phyloP scores from a whole-genome alignment of 2,797 vertebrate species.

The Falco columbarius region DNA sequence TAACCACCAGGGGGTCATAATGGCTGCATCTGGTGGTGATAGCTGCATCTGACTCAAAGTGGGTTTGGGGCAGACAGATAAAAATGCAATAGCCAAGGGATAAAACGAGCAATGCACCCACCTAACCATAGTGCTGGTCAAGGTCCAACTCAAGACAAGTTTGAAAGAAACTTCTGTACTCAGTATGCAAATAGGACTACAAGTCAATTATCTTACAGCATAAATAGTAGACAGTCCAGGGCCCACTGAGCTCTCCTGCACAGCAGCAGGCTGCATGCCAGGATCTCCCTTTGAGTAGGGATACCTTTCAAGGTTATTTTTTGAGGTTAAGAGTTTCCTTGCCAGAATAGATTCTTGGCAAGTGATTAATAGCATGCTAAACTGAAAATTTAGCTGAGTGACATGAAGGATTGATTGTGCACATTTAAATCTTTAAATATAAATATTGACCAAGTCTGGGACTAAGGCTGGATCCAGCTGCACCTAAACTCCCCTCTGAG shows the following conservation, averaged over 20 bases:
- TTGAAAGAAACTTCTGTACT: not conserved
- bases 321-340: not conserved
- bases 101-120: not conserved
- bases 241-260: too few species aligned
- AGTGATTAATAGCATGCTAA: not conserved
- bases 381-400: not conserved
- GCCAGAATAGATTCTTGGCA: not conserved
- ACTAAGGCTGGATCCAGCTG: too few species aligned
- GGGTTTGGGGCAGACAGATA: not conserved
- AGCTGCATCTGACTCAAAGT: not conserved
- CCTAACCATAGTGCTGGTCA: not conserved
- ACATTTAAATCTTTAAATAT: not conserved
- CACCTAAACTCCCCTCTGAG: too few species aligned
- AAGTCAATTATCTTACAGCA: too few species aligned
- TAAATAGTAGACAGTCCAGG: too few species aligned
- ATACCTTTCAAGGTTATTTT: not conserved
- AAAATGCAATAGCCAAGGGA: not conserved
- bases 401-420: not conserved
- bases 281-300: not conserved
- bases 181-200: too few species aligned
- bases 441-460: too few species aligned
- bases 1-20: not conserved
- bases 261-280: not conserved
- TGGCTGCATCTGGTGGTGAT: rapidly evolving
- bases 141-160: too few species aligned